phyloP scores from a whole-genome alignment of 2,888 invertebrate species.

The Drosophila helvetica region DNA sequence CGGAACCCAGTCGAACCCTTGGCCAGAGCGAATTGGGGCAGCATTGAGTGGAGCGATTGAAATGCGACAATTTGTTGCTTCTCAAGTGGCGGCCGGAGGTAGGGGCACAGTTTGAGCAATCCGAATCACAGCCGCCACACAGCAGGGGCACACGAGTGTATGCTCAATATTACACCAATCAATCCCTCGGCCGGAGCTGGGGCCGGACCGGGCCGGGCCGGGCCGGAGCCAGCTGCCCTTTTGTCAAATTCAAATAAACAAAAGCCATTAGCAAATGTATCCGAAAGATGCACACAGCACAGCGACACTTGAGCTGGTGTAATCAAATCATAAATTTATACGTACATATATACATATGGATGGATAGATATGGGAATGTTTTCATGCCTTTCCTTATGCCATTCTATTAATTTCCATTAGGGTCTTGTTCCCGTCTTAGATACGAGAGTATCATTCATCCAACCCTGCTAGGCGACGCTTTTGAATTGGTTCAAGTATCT shows the following conservation, averaged over 20 bases:
- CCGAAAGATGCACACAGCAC: conserved; percentile 52
- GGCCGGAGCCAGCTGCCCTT: conserved; percentile 70
- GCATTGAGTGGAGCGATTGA: conserved; percentile 69
- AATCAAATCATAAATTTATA: conserved; percentile 76
- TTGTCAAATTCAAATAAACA: conserved; percentile 73
- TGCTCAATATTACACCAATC: conserved; percentile 45
- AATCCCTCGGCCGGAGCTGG: conserved; percentile 36
- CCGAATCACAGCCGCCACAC: conserved; percentile 37
- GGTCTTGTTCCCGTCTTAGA: conserved; percentile 35
- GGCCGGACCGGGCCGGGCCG: conserved; percentile 31
- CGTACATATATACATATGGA: conserved; percentile 21
- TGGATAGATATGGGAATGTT: conserved; percentile 25
- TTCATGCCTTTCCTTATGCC: conserved; percentile 41
- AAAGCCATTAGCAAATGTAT: conserved; percentile 78
- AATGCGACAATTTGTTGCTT: conserved; percentile 74
- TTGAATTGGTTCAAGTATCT: conserved; percentile 74
- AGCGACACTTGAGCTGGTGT: conserved; percentile 72
- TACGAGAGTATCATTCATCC: conserved; percentile 56
- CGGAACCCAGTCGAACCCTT: conserved; percentile 46
- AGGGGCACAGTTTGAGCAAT: conserved; percentile 31
- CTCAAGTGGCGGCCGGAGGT: conserved; percentile 35
- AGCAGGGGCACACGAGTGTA: background rate
- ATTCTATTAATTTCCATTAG: conserved; percentile 79
- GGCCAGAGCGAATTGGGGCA: conserved; percentile 61
- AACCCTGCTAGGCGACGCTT: conserved; percentile 60